Evolutionary conservation across 2,797 vertebrate genomes (phyloP).

Genomic region (Gambelia wislizenii): DNA sequence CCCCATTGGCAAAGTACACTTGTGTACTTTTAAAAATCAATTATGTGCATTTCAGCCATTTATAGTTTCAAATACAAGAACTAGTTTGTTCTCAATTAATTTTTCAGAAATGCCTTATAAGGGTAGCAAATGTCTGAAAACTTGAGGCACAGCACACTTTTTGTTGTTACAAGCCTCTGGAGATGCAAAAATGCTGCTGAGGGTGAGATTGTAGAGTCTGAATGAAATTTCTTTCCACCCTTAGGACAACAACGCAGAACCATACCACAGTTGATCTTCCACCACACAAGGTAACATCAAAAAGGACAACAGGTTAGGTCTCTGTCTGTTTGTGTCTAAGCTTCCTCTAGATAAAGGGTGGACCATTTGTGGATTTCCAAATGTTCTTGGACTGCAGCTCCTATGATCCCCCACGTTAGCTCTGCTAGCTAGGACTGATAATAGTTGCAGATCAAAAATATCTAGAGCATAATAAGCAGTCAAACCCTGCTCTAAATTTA

Average conservation of each 20-base stretch:
- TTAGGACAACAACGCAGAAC: background rate
- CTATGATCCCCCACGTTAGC: background rate
- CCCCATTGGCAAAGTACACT: too few relatives aligned
- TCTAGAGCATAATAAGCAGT: background rate
- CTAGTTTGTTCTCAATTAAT: too few relatives aligned
- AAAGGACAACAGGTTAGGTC: background rate
- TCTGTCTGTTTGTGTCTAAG: background rate
- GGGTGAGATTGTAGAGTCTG: too few relatives aligned
- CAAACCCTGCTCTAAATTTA: background rate
- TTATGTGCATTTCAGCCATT: too few relatives aligned
- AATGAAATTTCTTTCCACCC: too few relatives aligned
- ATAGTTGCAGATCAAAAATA: background rate
- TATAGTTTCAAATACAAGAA: too few relatives aligned
- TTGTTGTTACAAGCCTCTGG: too few relatives aligned
- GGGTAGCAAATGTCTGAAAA: too few relatives aligned
- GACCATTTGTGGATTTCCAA: background rate
- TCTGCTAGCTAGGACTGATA: background rate
- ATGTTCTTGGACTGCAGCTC: background rate
- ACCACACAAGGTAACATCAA: background rate
- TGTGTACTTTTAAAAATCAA: too few relatives aligned
- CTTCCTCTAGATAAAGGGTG: background rate
- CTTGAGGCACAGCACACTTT: too few relatives aligned
- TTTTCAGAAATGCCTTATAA: too few relatives aligned
- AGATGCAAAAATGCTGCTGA: too few relatives aligned
- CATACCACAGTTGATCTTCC: background rate